phyloP scores from a whole-genome alignment of 2,888 invertebrate genomes.

The Leptogaster cylindrica region DNA sequence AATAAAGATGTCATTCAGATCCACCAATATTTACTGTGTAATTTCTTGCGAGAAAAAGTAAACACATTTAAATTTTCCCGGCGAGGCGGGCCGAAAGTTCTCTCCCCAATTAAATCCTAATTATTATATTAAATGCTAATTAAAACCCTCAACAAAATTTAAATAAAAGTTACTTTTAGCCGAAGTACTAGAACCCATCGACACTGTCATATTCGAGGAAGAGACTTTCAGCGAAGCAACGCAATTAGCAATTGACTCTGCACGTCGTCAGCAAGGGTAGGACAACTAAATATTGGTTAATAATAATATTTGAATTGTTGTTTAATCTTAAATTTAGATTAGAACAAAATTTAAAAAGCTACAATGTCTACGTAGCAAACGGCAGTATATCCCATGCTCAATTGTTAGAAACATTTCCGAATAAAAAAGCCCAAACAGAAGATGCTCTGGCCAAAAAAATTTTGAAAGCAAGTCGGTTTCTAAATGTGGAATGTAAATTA shows the following conservation, averaged over 20 bases:
- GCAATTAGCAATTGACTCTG: slow-evolving; percentile 44
- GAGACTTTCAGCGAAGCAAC: slow-evolving; percentile 39
- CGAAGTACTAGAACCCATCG: too few species aligned
- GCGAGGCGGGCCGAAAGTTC: too few species aligned
- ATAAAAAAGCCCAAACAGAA: slow-evolving; percentile 52
- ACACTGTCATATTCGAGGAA: slow-evolving; percentile 41
- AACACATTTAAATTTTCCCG: too few species aligned
- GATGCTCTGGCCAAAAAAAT: slow-evolving; percentile 56
- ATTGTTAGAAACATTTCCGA: slow-evolving; percentile 57
- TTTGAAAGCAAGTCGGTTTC: slow-evolving; percentile 55
- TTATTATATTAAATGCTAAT: too few species aligned
- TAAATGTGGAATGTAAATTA: slow-evolving; percentile 54
- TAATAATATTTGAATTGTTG: background rate
- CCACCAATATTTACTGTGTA: too few species aligned
- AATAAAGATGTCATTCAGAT: too few species aligned
- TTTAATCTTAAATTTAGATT: slow-evolving; percentile 50
- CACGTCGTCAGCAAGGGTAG: slow-evolving; percentile 42
- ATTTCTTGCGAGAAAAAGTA: too few species aligned
- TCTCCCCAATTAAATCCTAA: too few species aligned
- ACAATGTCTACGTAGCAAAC: slow-evolving; percentile 55
- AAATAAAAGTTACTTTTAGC: too few species aligned
- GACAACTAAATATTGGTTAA: background rate
- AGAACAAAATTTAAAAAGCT: slow-evolving; percentile 54
- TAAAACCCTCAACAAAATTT: too few species aligned
- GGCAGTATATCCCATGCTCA: slow-evolving; percentile 58